A percentile compares a stretch with the other conserved stretches of the same genome.
Conservation (phyloP, 2,113 vertebrate species). For the Vidua macroura region DNA sequence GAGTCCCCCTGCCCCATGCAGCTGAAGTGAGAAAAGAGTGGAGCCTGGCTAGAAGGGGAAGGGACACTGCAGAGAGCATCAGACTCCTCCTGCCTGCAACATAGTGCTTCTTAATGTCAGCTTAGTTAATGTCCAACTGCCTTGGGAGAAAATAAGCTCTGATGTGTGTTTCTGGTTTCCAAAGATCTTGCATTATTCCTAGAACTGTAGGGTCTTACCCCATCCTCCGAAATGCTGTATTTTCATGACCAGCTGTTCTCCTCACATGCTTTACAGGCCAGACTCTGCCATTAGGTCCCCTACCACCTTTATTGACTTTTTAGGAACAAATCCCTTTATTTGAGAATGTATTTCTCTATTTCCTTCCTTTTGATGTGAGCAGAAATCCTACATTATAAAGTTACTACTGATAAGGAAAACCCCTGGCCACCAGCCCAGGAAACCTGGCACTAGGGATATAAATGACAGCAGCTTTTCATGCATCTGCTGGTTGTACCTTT, state of each 20-base stretch:
- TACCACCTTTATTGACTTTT: background rate
- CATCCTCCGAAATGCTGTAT: background rate
- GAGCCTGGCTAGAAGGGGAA: background rate
- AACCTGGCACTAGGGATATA: background rate
- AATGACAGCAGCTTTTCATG: background rate
- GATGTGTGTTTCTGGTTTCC: background rate
- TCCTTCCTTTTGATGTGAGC: background rate
- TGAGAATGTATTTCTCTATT: background rate
- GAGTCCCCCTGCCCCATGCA: background rate
- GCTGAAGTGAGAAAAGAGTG: background rate
- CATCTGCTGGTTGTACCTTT: background rate
- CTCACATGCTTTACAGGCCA: background rate
- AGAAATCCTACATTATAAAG: background rate
- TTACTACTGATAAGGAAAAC: background rate
- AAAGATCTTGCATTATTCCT: background rate
- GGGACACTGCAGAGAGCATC: accelerated
- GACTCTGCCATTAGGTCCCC: background rate
- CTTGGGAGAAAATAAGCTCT: background rate
- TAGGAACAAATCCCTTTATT: background rate
- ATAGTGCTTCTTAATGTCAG: background rate
- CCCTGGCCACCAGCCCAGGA: background rate
- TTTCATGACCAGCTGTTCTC: background rate
- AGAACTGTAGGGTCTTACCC: background rate
- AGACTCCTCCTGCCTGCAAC: background rate
- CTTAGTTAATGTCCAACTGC: background rate